Evolutionary conservation across 1,140 invertebrate genomes (phyloP).

Genomic region (Drosophila fuyamai): DNA sequence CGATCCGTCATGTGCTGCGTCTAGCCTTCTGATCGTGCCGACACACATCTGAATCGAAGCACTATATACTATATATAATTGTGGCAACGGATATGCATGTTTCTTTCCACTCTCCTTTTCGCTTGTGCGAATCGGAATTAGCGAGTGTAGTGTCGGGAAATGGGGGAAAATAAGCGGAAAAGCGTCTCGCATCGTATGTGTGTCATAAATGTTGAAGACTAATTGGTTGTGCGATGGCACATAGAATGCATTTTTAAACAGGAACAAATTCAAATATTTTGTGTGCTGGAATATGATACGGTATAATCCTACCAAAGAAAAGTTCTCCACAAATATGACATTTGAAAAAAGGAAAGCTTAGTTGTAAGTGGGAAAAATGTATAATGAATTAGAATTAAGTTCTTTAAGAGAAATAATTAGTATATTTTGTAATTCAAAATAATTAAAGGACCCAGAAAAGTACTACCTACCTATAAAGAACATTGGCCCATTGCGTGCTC

Average conservation of each 20-base stretch:
- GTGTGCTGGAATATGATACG: neutral
- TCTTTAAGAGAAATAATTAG: too few relatives aligned
- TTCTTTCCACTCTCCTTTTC: conserved; percentile 11
- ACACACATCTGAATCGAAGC: conserved; percentile 42
- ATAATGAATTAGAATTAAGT: too few relatives aligned
- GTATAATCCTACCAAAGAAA: neutral
- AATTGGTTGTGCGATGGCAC: conserved; percentile 53
- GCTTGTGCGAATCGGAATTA: conserved; percentile 45
- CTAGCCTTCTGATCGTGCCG: conserved; percentile 71
- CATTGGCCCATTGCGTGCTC: conserved; percentile 12
- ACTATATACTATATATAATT: conserved; percentile 25
- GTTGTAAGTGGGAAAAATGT: too few relatives aligned
- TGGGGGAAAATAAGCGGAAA: conserved; percentile 76
- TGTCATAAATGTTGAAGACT: conserved; percentile 65
- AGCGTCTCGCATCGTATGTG: conserved; percentile 63
- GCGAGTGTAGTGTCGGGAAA: conserved; percentile 60
- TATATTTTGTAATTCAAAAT: too few relatives aligned
- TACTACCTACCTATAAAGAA: neutral
- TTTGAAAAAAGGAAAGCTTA: too few relatives aligned
- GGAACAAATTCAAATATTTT: neutral
- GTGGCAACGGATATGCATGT: conserved; percentile 75
- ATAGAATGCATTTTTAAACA: conserved; percentile 17
- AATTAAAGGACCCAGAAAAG: neutral
- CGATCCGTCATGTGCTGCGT: conserved; percentile 55
- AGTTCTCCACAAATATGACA: neutral